phyloP scores from a whole-genome alignment of 2,113 vertebrate genomes.

The Corythoichthys haematopterus region DNA sequence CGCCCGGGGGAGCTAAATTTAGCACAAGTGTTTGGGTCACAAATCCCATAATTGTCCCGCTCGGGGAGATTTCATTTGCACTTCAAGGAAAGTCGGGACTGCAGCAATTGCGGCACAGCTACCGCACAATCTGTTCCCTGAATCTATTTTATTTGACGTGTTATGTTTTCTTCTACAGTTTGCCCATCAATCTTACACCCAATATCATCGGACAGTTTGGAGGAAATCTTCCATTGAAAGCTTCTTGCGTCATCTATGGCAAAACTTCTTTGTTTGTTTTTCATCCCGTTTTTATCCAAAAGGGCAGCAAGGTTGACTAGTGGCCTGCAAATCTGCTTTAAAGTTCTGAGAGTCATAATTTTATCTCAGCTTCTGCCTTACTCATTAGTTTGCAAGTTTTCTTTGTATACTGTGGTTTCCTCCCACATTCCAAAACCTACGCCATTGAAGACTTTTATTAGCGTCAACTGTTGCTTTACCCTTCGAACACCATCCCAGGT shows the following conservation, averaged over 20 bases:
- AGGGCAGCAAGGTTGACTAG: not conserved
- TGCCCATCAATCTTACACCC: not conserved
- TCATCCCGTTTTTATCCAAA: not conserved
- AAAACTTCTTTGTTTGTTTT: not conserved
- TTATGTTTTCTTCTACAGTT: not conserved
- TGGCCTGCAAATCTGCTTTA: too few species aligned
- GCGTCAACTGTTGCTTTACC: too few species aligned
- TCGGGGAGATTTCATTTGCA: constrained; percentile 6
- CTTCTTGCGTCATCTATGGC: not conserved
- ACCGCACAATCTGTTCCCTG: constrained; percentile 1
- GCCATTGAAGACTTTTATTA: too few species aligned
- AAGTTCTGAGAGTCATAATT: too few species aligned
- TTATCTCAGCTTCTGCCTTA: too few species aligned
- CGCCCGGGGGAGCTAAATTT: constrained; percentile 11
- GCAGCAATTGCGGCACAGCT: not conserved
- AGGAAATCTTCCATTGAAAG: not conserved
- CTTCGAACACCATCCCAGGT: too few species aligned
- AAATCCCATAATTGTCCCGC: constrained; percentile 7
- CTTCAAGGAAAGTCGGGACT: constrained; percentile 2
- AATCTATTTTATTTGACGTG: not conserved
- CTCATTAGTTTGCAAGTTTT: too few species aligned
- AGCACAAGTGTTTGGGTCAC: constrained; percentile 6
- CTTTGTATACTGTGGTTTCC: too few species aligned
- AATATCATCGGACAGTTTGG: not conserved
- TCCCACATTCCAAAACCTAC: too few species aligned